These are phyloP conservation scores for Drosophila mulleri DNA, from an alignment of 2,888 invertebrate species.

Conservation along the genomic window DNA sequence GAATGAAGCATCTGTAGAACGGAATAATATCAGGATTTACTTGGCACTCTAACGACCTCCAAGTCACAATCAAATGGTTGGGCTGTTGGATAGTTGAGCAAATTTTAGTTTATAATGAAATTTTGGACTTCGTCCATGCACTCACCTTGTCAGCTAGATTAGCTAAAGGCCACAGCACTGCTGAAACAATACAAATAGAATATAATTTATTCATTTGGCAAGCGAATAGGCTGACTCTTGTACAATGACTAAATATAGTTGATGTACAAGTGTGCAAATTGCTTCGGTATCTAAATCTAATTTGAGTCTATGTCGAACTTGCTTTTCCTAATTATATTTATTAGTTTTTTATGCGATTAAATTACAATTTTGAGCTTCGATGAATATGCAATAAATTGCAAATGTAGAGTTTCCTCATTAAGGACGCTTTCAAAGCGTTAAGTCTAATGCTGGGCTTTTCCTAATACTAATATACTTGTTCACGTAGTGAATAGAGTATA, in stretches of 20 bases:
- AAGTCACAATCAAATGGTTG: conserved; percentile 30
- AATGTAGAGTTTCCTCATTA: background rate
- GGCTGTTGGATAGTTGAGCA: conserved; percentile 1
- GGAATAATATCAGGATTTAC: conserved; percentile 23
- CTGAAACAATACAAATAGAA: background rate
- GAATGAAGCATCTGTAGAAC: conserved; percentile 33
- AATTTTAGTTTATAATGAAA: background rate
- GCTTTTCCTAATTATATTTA: background rate
- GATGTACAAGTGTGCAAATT: background rate
- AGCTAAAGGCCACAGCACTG: background rate
- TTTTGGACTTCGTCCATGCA: no score
- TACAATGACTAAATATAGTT: conserved; percentile 11
- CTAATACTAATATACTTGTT: background rate
- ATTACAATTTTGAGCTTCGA: background rate
- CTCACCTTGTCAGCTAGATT: background rate
- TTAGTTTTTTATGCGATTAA: background rate
- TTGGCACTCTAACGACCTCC: conserved; percentile 43
- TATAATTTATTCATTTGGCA: conserved; percentile 1
- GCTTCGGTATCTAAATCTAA: background rate
- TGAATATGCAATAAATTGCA: background rate
- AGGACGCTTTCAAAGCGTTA: background rate
- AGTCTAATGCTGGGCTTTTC: background rate
- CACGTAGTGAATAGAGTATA: background rate
- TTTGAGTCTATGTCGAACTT: background rate
- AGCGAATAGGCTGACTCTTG: background rate